phyloP scores from a whole-genome alignment of 2,113 vertebrate genomes.

The Eptatretus burgeri region DNA sequence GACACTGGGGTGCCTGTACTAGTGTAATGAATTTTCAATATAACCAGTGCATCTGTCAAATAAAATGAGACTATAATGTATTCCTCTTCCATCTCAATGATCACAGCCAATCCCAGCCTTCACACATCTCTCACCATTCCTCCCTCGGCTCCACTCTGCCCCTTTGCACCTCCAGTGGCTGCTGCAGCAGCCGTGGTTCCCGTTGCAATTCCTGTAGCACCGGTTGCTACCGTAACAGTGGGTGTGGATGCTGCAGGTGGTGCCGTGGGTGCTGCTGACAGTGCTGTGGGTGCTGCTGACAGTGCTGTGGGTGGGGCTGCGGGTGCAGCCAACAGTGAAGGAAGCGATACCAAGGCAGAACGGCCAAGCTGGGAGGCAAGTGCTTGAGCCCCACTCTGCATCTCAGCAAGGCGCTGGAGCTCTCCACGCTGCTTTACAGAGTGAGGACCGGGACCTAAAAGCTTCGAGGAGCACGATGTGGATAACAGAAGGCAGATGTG shows the following conservation, averaged over 20 bases:
- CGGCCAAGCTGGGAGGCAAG: slow-evolving; percentile 52
- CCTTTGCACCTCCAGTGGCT: too few species aligned
- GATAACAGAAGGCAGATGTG: too few species aligned
- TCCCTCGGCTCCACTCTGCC: too few species aligned
- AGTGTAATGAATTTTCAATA: too few species aligned
- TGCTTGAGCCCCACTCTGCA: slow-evolving; percentile 28
- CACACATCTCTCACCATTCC: too few species aligned
- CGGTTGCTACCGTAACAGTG: slow-evolving; percentile 27
- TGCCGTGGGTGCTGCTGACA: slow-evolving; percentile 15
- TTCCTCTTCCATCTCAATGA: too few species aligned
- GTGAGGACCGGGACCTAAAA: slow-evolving; percentile 26
- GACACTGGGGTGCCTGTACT: too few species aligned
- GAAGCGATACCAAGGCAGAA: slow-evolving; percentile 33
- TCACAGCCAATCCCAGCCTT: too few species aligned
- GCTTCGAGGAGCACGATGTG: slow-evolving; percentile 14
- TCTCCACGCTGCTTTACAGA: slow-evolving; percentile 26
- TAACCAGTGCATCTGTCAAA: too few species aligned
- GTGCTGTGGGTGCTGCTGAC: slow-evolving; percentile 15
- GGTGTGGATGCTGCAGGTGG: slow-evolving; percentile 45
- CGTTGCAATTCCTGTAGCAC: too few species aligned
- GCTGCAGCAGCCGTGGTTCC: too few species aligned
- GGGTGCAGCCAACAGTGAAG: slow-evolving; percentile 8
- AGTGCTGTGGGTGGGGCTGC: slow-evolving; percentile 7
- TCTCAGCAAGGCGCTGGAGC: slow-evolving; percentile 24
- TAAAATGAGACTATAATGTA: too few species aligned